Percentiles rank a stretch among this genome's conserved stretches.
Evolutionary conservation across 2,888 invertebrate genomes (phyloP).

Genomic region (Baccha elongata): DNA sequence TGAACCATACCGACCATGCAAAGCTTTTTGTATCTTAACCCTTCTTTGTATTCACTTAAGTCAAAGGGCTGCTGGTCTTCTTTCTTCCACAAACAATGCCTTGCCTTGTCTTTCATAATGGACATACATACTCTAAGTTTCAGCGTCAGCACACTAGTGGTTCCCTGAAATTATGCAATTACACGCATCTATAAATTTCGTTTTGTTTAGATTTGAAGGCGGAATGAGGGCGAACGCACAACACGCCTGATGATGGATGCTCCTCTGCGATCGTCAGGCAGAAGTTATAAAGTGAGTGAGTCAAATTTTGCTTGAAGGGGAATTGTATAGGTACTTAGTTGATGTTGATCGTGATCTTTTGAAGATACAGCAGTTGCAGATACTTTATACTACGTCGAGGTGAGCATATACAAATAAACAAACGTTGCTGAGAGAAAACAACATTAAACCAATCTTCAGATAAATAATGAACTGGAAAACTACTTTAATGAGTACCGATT

Average conservation of each 20-base stretch:
- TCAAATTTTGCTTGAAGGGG: constrained; percentile 35
- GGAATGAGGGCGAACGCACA: constrained; percentile 51
- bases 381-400: constrained; percentile 31
- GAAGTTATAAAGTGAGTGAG: constrained; percentile 44
- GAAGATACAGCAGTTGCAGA: constrained; percentile 55
- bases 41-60: constrained; percentile 34
- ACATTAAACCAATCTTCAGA: constrained; percentile 51
- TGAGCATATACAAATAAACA: constrained; percentile 45
- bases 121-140: constrained; percentile 3
- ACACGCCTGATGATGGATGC: constrained; percentile 26
- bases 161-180: constrained; percentile 68
- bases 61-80: constrained; percentile 30
- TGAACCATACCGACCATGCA: background rate
- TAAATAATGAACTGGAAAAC: constrained; percentile 73
- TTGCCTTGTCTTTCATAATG: constrained; percentile 37
- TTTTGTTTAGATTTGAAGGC: constrained; percentile 71
- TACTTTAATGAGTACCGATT: constrained; percentile 57
- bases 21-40: constrained; percentile 27
- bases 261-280: constrained; percentile 3
- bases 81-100: constrained; percentile 20
- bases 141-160: background rate
- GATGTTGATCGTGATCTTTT: constrained; percentile 65
- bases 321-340: constrained; percentile 19
- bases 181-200: constrained; percentile 70
- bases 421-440: constrained; percentile 44